Conservation (phyloP, 2,888 invertebrate genomes). For the Meteorus cinctellus region DNA sequence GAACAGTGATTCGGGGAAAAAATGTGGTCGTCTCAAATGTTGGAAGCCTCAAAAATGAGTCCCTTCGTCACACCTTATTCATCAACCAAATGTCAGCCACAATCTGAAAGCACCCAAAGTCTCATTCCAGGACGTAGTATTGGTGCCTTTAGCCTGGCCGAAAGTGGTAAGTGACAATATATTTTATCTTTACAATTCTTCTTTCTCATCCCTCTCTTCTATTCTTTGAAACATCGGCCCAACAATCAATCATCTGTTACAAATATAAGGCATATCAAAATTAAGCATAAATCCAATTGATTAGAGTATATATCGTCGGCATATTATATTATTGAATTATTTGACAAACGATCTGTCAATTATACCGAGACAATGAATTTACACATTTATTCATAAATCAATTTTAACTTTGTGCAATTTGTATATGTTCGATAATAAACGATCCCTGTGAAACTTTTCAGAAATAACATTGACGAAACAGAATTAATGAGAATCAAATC, state of each 20-base stretch:
- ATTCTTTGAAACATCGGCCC: too few relatives aligned
- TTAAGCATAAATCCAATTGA: too few relatives aligned
- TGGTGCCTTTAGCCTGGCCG: constrained; percentile 68
- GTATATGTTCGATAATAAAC: too few relatives aligned
- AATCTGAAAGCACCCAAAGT: constrained; percentile 59
- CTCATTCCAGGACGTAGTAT: constrained; percentile 71
- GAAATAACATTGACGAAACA: too few relatives aligned
- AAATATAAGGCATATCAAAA: background rate
- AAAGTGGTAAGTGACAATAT: constrained; percentile 66
- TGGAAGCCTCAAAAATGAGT: constrained; percentile 73
- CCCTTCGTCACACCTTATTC: constrained; percentile 71
- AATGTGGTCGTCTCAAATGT: constrained; percentile 72
- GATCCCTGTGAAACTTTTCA: too few relatives aligned
- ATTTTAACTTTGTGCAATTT: too few relatives aligned
- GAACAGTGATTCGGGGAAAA: constrained; percentile 54
- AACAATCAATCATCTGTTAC: constrained; percentile 5
- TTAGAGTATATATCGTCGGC: too few relatives aligned
- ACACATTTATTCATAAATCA: too few relatives aligned
- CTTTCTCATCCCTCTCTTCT: background rate
- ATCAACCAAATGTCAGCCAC: constrained; percentile 70
- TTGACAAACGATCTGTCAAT: too few relatives aligned
- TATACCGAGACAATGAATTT: too few relatives aligned
- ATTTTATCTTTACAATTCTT: constrained; percentile 25
- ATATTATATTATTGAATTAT: too few relatives aligned
- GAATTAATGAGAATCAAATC: too few relatives aligned